These are phyloP conservation scores for Arbacia lixula DNA, from an alignment of 53 echinoderm and acorn worm genomes.

Conservation along the genomic window DNA sequence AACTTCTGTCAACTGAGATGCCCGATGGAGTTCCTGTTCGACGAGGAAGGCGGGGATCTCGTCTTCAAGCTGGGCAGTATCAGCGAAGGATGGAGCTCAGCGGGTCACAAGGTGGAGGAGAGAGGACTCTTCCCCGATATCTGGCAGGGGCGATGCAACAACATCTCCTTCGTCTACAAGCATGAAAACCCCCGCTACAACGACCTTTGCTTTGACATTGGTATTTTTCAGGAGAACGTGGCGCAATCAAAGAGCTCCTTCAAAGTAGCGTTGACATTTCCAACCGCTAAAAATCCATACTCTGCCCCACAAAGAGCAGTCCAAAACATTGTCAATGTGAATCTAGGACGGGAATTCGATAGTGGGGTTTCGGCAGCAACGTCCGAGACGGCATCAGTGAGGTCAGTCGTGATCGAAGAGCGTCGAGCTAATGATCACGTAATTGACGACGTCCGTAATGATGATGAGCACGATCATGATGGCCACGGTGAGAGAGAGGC, in stretches of 20 bases:
- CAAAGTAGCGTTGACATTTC: neutral
- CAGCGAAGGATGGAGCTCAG: conserved; percentile 83
- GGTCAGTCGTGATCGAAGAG: conserved; percentile 21
- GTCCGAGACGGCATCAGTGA: conserved; percentile 15
- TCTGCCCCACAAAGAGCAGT: neutral
- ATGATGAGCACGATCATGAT: neutral
- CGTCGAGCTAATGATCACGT: neutral
- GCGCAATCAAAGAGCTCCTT: neutral
- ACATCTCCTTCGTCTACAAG: conserved; percentile 86
- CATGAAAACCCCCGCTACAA: conserved; percentile 67
- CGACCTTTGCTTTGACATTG: conserved; percentile 71
- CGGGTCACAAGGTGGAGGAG: conserved; percentile 57
- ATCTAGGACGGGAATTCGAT: neutral
- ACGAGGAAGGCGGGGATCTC: conserved; percentile 72
- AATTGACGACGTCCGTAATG: neutral
- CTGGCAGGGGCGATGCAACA: conserved; percentile 91
- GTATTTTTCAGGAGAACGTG: conserved; percentile 56
- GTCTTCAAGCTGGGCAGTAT: conserved; percentile 61
- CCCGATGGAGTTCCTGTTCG: conserved; percentile 71
- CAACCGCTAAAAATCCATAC: neutral
- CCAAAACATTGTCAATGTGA: neutral
- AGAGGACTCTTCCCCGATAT: conserved; percentile 71
- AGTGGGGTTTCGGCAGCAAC: conserved; percentile 15
- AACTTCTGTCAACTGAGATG: conserved; percentile 67
- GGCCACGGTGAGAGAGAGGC: too few species aligned